Conservation (phyloP, 1,140 invertebrate genomes). For the Venturia canescens region DNA sequence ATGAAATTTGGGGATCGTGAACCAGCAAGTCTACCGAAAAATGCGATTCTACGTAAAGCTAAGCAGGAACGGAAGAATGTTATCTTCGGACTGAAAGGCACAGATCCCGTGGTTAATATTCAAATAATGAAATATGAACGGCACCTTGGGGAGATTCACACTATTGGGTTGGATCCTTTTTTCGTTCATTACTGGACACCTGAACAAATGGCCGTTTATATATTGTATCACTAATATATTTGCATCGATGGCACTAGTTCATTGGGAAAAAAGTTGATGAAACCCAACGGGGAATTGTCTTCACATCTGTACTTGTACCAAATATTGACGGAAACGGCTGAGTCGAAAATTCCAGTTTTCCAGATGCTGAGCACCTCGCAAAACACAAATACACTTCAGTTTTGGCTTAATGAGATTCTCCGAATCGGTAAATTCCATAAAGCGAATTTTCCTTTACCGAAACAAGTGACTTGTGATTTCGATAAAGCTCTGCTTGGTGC, state of each 20-base stretch:
- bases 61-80: constrained; percentile 31
- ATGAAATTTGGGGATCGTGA: constrained; percentile 39
- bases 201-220: constrained; percentile 39
- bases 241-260: constrained; percentile 40
- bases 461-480: constrained; percentile 36
- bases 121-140: constrained; percentile 15
- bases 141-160: background rate
- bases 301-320: constrained; percentile 46
- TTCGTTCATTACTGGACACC: constrained; percentile 44
- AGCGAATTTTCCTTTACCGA: constrained; percentile 1
- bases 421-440: background rate
- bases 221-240: background rate
- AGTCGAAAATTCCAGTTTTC: constrained; percentile 23
- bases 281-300: constrained; percentile 34
- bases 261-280: constrained; percentile 27
- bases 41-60: constrained; percentile 18
- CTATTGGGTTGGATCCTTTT: constrained; percentile 41
- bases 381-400: constrained; percentile 20
- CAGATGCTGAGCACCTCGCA: constrained; percentile 33
- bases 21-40: constrained; percentile 30
- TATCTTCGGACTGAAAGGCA: background rate
- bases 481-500: constrained; percentile 36
- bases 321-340: background rate
- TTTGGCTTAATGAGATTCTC: constrained; percentile 36
- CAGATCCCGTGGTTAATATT: constrained; percentile 22